Conservation (phyloP, 2,888 invertebrate genomes). For the Trichopoda pennipes region DNA sequence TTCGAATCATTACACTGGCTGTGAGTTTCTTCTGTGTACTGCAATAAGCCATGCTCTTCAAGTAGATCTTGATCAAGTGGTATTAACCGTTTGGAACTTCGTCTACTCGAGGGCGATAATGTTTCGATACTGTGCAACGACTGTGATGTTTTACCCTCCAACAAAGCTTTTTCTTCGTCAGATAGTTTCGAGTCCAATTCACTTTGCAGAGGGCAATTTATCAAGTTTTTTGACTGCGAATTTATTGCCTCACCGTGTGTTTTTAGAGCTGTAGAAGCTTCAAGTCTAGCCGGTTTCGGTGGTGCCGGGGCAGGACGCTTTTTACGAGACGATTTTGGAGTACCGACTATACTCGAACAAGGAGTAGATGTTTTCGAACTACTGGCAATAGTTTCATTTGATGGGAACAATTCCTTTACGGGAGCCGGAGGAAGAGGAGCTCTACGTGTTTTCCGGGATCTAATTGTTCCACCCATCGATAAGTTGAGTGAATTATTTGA, state of each 20-base stretch:
- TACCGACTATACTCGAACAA: slow-evolving; percentile 76
- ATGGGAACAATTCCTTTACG: slow-evolving; percentile 73
- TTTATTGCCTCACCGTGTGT: slow-evolving; percentile 63
- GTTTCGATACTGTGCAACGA: slow-evolving; percentile 51
- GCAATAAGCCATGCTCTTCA: slow-evolving; percentile 67
- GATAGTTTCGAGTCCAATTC: slow-evolving; percentile 75
- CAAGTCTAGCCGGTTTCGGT: slow-evolving; percentile 73
- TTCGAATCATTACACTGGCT: slow-evolving; percentile 70
- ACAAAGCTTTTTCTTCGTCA: slow-evolving; percentile 77
- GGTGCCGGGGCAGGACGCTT: slow-evolving; percentile 84
- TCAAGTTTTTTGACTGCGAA: slow-evolving; percentile 74
- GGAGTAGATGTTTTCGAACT: slow-evolving; percentile 74
- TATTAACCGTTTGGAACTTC: slow-evolving; percentile 72
- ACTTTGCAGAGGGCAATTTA: slow-evolving; percentile 76
- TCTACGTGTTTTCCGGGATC: slow-evolving; percentile 74
- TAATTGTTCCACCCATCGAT: slow-evolving; percentile 74
- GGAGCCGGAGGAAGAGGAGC: slow-evolving; percentile 75
- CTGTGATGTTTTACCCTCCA: slow-evolving; percentile 73
- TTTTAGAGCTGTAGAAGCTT: slow-evolving; percentile 53
- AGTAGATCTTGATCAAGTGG: slow-evolving; percentile 74
- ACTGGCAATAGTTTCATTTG: slow-evolving; percentile 64
- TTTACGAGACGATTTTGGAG: slow-evolving; percentile 82
- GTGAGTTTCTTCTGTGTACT: slow-evolving; percentile 10
- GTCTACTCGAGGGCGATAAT: slow-evolving; percentile 54
- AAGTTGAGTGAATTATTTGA: slow-evolving; percentile 75